Evolutionary conservation across 2,113 vertebrate species (phyloP).

Genomic region (Nycticebus coucang): DNA sequence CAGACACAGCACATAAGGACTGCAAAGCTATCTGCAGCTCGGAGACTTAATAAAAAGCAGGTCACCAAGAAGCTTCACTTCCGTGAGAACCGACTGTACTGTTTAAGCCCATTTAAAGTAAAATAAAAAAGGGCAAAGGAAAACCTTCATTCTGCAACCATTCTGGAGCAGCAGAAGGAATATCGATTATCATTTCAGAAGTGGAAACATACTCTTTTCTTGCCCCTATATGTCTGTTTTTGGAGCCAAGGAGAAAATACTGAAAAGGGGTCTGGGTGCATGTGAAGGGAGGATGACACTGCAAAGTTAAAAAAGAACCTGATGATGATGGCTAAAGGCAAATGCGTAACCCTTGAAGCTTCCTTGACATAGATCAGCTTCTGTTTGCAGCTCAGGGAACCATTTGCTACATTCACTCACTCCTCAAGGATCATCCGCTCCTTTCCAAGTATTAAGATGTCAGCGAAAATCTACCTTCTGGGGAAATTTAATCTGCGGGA

Average conservation of each 20-base stretch:
- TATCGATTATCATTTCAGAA: neutral
- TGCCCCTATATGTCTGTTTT: neutral
- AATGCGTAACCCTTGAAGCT: constrained; percentile 40
- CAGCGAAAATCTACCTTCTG: constrained; percentile 84
- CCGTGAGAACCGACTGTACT: neutral
- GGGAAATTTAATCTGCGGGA: constrained; percentile 79
- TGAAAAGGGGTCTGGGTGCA: neutral
- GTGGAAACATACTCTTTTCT: neutral
- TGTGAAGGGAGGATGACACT: constrained; percentile 50
- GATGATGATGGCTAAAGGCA: constrained; percentile 50
- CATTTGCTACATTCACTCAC: constrained; percentile 73
- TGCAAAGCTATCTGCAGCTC: neutral
- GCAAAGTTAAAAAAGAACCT: constrained; percentile 66
- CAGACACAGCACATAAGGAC: neutral
- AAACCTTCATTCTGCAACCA: neutral
- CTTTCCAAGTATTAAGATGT: constrained; percentile 81
- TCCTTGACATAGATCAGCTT: constrained; percentile 66
- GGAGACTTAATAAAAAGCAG: constrained; percentile 26
- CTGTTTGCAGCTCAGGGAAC: constrained; percentile 73
- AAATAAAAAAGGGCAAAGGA: neutral
- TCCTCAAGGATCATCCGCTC: constrained; percentile 73
- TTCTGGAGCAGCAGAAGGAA: constrained; percentile 1
- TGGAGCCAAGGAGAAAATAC: neutral
- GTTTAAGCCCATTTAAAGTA: constrained; percentile 21
- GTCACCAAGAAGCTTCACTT: neutral